A percentile compares a stretch with the other conserved stretches of the same genome.
phyloP scores from a whole-genome alignment of 2,113 vertebrate genomes.

The Trinectes maculatus region DNA sequence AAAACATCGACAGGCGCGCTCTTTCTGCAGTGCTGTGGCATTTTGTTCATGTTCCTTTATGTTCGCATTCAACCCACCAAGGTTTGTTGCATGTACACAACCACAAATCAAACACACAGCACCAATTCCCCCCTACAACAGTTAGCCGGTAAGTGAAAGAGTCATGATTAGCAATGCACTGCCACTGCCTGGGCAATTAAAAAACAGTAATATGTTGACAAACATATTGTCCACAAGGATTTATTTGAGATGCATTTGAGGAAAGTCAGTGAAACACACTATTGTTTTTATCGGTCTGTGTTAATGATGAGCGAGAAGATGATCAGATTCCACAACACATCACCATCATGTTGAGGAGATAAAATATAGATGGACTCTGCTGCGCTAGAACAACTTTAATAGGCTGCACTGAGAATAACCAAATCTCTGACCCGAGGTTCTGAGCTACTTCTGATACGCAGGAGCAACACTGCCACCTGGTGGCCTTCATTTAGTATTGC shows the following conservation, averaged over 20 bases:
- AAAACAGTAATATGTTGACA: constrained; percentile 27
- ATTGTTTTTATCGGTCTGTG: constrained; percentile 32
- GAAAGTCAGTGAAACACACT: neutral
- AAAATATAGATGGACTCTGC: constrained; percentile 56
- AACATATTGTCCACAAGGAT: neutral
- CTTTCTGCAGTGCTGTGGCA: constrained; percentile 4
- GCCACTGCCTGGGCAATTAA: constrained; percentile 33
- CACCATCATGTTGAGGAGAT: constrained; percentile 40
- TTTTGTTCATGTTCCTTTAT: constrained; percentile 23
- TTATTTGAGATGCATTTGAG: neutral
- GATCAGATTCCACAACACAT: constrained; percentile 29
- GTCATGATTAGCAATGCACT: constrained; percentile 15
- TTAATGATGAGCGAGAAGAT: constrained; percentile 22
- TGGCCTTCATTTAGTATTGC: constrained; percentile 31
- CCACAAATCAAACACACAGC: constrained; percentile 10
- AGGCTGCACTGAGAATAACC: constrained; percentile 50
- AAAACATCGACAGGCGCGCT: constrained; percentile 28
- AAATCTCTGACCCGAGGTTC: constrained; percentile 38
- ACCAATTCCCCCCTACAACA: constrained; percentile 23
- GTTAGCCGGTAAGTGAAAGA: neutral
- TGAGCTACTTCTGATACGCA: constrained; percentile 14
- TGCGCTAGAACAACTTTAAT: constrained; percentile 56
- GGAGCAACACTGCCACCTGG: constrained; percentile 73
- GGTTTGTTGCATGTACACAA: constrained; percentile 29
- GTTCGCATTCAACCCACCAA: constrained; percentile 21